A percentile compares a stretch with the other conserved stretches of the same genome.
phyloP scores from a whole-genome alignment of 2,113 vertebrate species.

The Ctenomys sociabilis region DNA sequence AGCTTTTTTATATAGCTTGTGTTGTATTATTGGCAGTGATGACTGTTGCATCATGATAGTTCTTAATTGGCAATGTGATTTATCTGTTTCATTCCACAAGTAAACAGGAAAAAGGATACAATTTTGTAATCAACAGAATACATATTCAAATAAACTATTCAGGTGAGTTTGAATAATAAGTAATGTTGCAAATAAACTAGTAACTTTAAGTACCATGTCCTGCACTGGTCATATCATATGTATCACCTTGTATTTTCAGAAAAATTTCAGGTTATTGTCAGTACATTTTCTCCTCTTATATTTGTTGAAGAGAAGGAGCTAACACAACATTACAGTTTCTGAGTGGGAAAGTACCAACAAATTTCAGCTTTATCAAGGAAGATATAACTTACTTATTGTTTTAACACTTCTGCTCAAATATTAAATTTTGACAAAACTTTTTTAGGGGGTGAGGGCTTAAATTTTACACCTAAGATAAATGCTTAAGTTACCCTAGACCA shows the following conservation, averaged over 20 bases:
- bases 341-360: not conserved
- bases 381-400: not conserved
- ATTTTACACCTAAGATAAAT: not conserved
- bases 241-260: not conserved
- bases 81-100: not conserved
- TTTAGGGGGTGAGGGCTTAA: not conserved
- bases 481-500: not conserved
- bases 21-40: not conserved
- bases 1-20: not conserved
- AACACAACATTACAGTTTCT: not conserved
- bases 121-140: slow-evolving; percentile 2
- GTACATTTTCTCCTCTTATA: not conserved
- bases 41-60: not conserved
- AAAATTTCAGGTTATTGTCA: not conserved
- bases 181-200: not conserved
- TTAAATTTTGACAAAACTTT: not conserved
- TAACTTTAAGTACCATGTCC: not conserved
- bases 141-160: not conserved
- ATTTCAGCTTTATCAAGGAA: not conserved
- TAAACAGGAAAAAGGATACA: not conserved
- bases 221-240: not conserved
- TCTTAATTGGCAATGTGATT: not conserved
- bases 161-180: not conserved
- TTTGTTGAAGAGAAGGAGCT: not conserved
- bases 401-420: not conserved